A percentile compares a stretch with the other conserved stretches of the same genome.
phyloP scores from a whole-genome alignment of 64 coral and sea anemone species.

The Actinia equina region DNA sequence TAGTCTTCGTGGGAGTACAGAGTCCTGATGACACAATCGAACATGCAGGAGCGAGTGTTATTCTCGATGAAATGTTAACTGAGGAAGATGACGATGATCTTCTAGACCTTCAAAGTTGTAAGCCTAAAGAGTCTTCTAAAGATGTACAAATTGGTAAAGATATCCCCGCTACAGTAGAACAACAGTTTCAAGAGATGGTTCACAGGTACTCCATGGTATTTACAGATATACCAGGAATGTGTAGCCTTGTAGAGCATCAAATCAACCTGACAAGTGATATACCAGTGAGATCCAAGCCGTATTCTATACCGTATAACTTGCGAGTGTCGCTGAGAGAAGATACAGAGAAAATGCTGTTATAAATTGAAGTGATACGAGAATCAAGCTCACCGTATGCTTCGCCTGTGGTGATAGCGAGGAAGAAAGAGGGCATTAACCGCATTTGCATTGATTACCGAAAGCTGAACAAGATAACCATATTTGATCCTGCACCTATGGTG shows the following conservation, averaged over 20 bases:
- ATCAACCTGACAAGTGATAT: constrained; percentile 48
- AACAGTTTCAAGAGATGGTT: too few species aligned
- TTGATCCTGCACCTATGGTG: constrained; percentile 24
- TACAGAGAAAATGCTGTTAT: constrained; percentile 5
- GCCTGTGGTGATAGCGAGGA: constrained; percentile 25
- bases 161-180: too few species aligned
- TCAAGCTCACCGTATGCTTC: constrained; percentile 36
- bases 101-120: too few species aligned
- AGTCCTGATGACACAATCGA: too few species aligned
- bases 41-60: too few species aligned
- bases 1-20: too few species aligned
- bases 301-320: constrained; percentile 45
- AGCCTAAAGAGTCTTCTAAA: too few species aligned
- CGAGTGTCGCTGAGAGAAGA: constrained; percentile 55
- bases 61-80: too few species aligned
- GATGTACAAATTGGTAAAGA: too few species aligned
- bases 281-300: constrained; percentile 51
- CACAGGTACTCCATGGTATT: constrained; percentile 2
- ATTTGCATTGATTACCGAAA: constrained; percentile 46
- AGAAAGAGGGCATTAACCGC: constrained; percentile 39
- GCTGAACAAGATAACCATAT: constrained; percentile 39
- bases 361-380: neutral
- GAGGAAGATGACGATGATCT: too few species aligned
- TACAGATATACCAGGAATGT: constrained; percentile 31
- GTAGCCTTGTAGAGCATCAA: constrained; percentile 23